Percentiles rank a stretch among this genome's conserved stretches.
These are phyloP conservation scores for Caenorhabditis sp. DNA, from an alignment of 2,888 invertebrate genomes.

Conservation along the genomic window DNA sequence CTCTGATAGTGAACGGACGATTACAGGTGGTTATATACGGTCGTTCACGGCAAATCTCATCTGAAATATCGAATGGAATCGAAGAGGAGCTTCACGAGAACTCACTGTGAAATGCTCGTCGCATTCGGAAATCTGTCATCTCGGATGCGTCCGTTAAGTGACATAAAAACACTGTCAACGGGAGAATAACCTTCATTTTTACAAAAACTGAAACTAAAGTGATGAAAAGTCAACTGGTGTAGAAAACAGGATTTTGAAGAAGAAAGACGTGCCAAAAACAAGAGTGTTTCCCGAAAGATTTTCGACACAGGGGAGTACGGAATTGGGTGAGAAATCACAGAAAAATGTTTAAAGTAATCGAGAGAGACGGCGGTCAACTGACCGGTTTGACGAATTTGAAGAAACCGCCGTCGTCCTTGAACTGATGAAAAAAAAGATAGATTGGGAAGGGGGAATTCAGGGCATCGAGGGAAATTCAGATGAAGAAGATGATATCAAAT, in stretches of 20 bases:
- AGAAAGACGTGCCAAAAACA: background rate
- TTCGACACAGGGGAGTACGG: constrained; percentile 20
- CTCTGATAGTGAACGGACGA: constrained; percentile 28
- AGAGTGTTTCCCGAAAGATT: background rate
- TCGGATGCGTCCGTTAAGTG: constrained; percentile 17
- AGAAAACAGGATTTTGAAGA: constrained; percentile 8
- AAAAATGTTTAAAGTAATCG: constrained; percentile 39
- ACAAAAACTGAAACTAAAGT: background rate
- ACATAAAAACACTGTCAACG: too few species aligned
- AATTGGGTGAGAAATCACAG: constrained; percentile 23
- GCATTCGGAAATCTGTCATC: constrained; percentile 30
- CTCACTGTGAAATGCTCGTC: constrained; percentile 46
- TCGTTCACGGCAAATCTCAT: constrained; percentile 31
- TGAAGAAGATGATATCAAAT: background rate
- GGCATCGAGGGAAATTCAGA: too few species aligned
- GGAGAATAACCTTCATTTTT: background rate
- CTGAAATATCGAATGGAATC: constrained; percentile 1
- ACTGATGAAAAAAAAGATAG: background rate
- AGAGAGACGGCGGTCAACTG: constrained; percentile 37
- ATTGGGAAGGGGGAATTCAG: background rate
- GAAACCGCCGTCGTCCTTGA: constrained; percentile 40
- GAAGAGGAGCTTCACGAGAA: background rate
- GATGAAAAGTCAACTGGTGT: background rate
- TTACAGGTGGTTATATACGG: constrained; percentile 25
- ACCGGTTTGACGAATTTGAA: constrained; percentile 49